phyloP scores from a whole-genome alignment of 2,797 vertebrate species.

The Ctenosaura bakeri region DNA sequence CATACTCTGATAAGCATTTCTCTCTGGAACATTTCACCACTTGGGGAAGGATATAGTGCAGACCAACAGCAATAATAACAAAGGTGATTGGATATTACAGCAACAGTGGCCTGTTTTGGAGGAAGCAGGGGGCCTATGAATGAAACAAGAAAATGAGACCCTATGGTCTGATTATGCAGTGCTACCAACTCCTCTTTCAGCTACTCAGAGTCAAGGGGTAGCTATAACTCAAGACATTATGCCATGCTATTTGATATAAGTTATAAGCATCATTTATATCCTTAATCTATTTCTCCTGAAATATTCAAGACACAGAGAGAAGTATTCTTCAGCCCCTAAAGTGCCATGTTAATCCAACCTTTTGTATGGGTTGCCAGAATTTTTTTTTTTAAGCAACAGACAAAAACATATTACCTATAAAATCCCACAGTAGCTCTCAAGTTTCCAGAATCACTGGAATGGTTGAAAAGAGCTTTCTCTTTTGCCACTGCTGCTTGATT shows the following conservation, averaged over 20 bases:
- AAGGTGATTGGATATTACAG: too few relatives aligned
- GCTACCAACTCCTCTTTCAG: neutral
- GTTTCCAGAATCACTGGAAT: constrained; percentile 55
- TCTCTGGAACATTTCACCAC: neutral
- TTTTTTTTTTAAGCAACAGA: neutral
- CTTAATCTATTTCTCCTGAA: constrained; percentile 2
- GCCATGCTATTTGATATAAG: neutral
- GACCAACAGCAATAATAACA: too few relatives aligned
- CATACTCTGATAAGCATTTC: neutral
- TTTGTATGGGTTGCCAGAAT: neutral
- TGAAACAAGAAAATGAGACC: neutral
- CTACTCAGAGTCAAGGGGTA: neutral
- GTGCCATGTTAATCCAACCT: neutral
- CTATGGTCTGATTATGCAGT: neutral
- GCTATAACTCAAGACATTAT: neutral
- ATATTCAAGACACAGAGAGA: neutral
- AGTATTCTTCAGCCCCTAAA: neutral
- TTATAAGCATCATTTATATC: neutral
- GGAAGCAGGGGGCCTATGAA: neutral
- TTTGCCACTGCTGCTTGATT: constrained; percentile 64
- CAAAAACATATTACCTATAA: constrained; percentile 9
- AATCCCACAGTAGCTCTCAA: constrained; percentile 14
- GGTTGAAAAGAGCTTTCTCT: constrained; percentile 55
- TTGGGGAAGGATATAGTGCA: neutral
- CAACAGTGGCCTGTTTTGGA: too few relatives aligned